These are phyloP conservation scores for Dolomedes plantarius DNA, from an alignment of 2,888 invertebrate species.

Conservation along the genomic window DNA sequence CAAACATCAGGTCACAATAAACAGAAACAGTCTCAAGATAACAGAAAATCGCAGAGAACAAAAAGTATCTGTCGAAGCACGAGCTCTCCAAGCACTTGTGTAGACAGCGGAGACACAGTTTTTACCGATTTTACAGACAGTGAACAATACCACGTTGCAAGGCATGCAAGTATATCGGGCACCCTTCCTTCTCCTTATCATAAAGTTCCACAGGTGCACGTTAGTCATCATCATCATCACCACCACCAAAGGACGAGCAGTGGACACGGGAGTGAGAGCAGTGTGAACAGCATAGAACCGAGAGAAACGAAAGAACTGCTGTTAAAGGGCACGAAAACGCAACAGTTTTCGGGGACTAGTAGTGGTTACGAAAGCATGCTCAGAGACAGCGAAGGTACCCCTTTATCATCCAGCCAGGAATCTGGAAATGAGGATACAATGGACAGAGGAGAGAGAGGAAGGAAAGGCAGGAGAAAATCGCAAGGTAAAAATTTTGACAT, in stretches of 20 bases:
- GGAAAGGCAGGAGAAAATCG: constrained; percentile 74
- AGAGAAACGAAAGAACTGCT: constrained; percentile 64
- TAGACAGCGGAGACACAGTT: constrained; percentile 62
- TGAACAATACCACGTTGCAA: constrained; percentile 41
- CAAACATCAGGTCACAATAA: constrained; percentile 27
- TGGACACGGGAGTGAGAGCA: constrained; percentile 77
- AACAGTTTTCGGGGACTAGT: constrained; percentile 81
- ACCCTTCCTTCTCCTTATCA: constrained; percentile 77
- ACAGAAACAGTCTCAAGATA: constrained; percentile 46
- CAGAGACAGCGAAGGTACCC: constrained; percentile 88
- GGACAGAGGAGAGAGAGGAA: constrained; percentile 74
- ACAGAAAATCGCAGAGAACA: constrained; percentile 42
- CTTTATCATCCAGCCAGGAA: constrained; percentile 83
- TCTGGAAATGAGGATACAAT: constrained; percentile 76
- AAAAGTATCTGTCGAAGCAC: constrained; percentile 62
- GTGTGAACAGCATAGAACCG: constrained; percentile 72
- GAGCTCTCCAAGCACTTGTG: constrained; percentile 63
- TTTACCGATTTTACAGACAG: constrained; percentile 62
- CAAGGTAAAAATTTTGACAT: too few relatives aligned
- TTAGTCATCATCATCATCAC: constrained; percentile 72
- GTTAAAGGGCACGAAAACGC: constrained; percentile 65
- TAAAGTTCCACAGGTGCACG: constrained; percentile 76
- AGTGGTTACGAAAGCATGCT: constrained; percentile 93
- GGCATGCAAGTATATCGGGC: constrained; percentile 55
- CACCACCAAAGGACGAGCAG: constrained; percentile 76